Percentiles rank a stretch among this genome's conserved stretches.
These are phyloP conservation scores for Margarornis squamiger DNA, from an alignment of 2,797 vertebrate genomes.

Conservation along the genomic window DNA sequence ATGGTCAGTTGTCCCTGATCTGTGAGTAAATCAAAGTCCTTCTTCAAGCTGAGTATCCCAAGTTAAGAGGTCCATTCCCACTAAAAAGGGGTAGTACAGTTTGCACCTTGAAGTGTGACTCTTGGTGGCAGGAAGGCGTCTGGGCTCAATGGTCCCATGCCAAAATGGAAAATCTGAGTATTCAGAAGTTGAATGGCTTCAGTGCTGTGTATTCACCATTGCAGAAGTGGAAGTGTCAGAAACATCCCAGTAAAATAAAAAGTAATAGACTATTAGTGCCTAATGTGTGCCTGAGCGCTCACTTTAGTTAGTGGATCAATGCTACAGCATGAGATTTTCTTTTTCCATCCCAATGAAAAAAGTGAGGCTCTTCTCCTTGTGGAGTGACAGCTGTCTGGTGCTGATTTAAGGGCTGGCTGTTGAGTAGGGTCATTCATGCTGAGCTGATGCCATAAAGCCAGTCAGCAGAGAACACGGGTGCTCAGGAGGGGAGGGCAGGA, in stretches of 20 bases:
- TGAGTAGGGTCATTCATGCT: background rate
- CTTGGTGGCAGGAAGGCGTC: background rate
- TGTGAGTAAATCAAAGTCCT: background rate
- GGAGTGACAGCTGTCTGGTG: slow-evolving; percentile 8
- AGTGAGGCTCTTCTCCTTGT: background rate
- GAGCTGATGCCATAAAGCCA: slow-evolving; percentile 37
- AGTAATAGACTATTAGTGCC: background rate
- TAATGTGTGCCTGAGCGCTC: background rate
- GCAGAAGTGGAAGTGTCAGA: background rate
- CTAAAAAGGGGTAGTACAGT: background rate
- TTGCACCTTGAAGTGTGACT: background rate
- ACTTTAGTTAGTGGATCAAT: background rate
- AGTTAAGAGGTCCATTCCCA: background rate
- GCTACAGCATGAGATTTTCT: background rate
- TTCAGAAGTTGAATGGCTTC: background rate
- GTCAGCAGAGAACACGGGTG: background rate
- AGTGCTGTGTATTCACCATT: background rate
- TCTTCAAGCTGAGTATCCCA: background rate
- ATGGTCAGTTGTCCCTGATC: background rate
- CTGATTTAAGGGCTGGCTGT: slow-evolving; percentile 50
- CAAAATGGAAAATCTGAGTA: background rate
- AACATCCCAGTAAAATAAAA: background rate
- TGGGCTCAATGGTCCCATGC: rapidly evolving
- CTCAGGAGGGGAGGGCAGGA: background rate
- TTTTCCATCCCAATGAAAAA: background rate